Base-by-base conservation (phyloP, 2,113 vertebrate genomes). In the Microtus richardsoni region DNA sequence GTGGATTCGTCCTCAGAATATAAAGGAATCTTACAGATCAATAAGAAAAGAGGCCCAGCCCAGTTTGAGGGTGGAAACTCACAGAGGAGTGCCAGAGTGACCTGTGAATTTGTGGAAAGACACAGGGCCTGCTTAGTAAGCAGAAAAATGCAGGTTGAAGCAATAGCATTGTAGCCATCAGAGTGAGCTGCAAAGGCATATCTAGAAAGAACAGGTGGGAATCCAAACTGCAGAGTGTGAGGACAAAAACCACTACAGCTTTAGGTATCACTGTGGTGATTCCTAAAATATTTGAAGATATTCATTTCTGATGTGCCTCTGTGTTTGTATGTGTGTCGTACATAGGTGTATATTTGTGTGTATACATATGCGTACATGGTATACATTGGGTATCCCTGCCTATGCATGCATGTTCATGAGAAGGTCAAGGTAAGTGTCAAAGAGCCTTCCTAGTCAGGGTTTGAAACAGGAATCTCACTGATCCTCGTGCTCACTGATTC, bases 1-100 rank as follows among this genome's bases (percentile, higher is more conserved):
- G 62, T 89, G 24, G 54, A 49, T 89, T 62, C 1, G 5, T 84
- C 86, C 54, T 71, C 93, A 87, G 97, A 95, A 97, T 97, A 94
- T 70, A 94, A 98, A 97, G 89, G 88, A 95, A 91, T 64, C 74
- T 36, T 41, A 30, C 28, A 44, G 87, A 96, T 97, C 96, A 97
- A 96, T 97, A 95, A 93, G 95, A 52, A 94, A 87, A 97, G 93
- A 96, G 5, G 49, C 96, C 86, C 86, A 92, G 52, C 62, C 52
- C 33, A 58, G 36, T 79, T 22, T 11, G 83, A 94, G 85, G 91
- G 74, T 64, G 30, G 74, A 52, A 95, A 77, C 91, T 78, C 86
- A 77, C 89, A 80, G 71, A 92, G 68, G 66, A 91, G 30, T 68
- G 77, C 83, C 60, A 62, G 86, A 91, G 74, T 47, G 78, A 47